Evolutionary conservation across 2,888 invertebrate genomes (phyloP).

Genomic region (Apocheima hispidaria): DNA sequence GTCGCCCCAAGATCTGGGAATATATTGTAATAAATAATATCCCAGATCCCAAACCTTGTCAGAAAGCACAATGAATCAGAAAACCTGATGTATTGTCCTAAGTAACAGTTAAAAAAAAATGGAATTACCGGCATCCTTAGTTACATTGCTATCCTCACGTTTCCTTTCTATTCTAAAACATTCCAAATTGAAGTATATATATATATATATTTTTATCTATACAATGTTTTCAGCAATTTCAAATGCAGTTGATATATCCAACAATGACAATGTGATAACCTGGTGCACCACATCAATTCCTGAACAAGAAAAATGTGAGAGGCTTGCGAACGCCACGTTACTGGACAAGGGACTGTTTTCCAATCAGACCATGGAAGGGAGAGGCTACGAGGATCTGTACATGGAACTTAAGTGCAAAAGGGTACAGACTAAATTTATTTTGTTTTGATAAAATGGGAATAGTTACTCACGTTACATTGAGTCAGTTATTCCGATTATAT

Average conservation of each 20-base stretch:
- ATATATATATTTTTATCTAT: background rate
- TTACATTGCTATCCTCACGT: background rate
- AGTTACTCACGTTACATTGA: too few species aligned
- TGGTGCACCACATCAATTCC: constrained; percentile 95
- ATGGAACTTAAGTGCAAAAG: constrained; percentile 89
- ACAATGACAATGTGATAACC: constrained; percentile 62
- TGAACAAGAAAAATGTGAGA: constrained; percentile 94
- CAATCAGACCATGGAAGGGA: constrained; percentile 60
- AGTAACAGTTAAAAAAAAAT: too few species aligned
- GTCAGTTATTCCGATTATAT: too few species aligned
- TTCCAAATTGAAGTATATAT: constrained; percentile 1
- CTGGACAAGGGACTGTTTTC: constrained; percentile 89
- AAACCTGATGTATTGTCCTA: too few species aligned
- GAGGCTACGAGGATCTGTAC: constrained; percentile 56
- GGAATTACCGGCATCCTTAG: background rate
- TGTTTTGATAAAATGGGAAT: too few species aligned
- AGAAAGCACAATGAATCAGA: background rate
- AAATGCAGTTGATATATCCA: constrained; percentile 44
- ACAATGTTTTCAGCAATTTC: constrained; percentile 12
- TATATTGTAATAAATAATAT: background rate
- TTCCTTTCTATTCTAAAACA: too few species aligned
- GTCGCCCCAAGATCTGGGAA: background rate
- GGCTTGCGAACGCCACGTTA: constrained; percentile 89
- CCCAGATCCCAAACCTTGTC: background rate
- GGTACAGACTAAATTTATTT: constrained; percentile 71